Percentiles rank a stretch among this genome's conserved stretches.
These are phyloP conservation scores for Lordiphosa andalusiaca DNA, from an alignment of 2,888 invertebrate species.

Conservation along the genomic window DNA sequence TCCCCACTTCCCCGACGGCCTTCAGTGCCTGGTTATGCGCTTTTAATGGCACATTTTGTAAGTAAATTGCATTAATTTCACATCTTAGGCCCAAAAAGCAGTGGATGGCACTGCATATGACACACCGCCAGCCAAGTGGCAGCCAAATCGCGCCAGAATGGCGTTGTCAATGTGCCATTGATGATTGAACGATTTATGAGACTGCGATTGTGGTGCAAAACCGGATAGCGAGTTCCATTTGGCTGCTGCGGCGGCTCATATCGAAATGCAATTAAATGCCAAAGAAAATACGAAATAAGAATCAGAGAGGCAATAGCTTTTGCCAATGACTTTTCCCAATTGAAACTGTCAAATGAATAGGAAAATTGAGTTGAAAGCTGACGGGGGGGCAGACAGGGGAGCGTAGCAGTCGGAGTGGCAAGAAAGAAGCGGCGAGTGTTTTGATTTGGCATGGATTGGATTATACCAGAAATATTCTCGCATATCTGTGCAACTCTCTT, in stretches of 20 bases:
- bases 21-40: conserved; percentile 43
- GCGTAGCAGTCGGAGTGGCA: too few relatives aligned
- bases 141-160: conserved; percentile 29
- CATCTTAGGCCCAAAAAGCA: conserved; percentile 29
- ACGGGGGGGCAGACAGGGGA: too few relatives aligned
- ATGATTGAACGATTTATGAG: conserved; percentile 72
- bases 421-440: too few relatives aligned
- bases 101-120: conserved; percentile 22
- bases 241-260: conserved; percentile 27
- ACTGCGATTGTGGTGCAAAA: conserved; percentile 36
- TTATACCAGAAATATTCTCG: too few relatives aligned
- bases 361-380: too few relatives aligned
- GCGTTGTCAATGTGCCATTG: conserved; percentile 67
- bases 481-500: too few relatives aligned
- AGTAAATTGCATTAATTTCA: conserved; percentile 71
- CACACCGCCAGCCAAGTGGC: conserved; percentile 37
- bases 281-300: conserved; percentile 30
- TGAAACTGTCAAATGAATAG: too few relatives aligned
- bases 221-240: conserved; percentile 36
- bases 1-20: neutral
- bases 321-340: conserved; percentile 1
- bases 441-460: too few relatives aligned
- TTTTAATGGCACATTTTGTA: conserved; percentile 69
- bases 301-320: conserved; percentile 19
- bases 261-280: conserved; percentile 63